These are phyloP conservation scores for Temnothorax unifasciatus DNA, from an alignment of 2,888 invertebrate genomes.

Conservation along the genomic window DNA sequence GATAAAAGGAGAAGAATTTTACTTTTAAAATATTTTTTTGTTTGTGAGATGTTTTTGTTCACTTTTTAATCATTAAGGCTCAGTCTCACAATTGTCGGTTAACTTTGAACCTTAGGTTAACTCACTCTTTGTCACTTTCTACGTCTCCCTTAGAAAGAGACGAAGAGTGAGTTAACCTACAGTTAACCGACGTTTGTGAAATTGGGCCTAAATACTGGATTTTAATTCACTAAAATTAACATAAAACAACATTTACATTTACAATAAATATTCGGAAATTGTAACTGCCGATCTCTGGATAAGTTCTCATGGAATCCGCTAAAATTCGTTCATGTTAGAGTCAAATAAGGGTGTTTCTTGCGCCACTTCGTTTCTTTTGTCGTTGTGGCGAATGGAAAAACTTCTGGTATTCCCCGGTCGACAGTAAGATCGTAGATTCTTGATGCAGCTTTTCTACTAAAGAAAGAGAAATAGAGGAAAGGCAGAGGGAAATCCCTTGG, in stretches of 20 bases:
- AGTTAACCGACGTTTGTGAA: too few species aligned
- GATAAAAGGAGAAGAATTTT: not conserved
- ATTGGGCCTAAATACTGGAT: not conserved
- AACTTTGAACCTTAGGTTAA: too few species aligned
- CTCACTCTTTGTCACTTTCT: too few species aligned
- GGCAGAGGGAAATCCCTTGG: constrained; percentile 68
- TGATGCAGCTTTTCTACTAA: constrained; percentile 71
- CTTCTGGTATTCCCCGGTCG: constrained; percentile 75
- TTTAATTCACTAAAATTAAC: not conserved
- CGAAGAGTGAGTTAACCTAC: too few species aligned
- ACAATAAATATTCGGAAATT: constrained; percentile 14
- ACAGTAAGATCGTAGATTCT: constrained; percentile 73
- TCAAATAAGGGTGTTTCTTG: constrained; percentile 49
- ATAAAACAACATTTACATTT: not conserved
- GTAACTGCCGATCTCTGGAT: not conserved
- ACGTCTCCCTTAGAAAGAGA: too few species aligned
- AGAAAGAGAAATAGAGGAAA: constrained; percentile 61
- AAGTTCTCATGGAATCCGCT: not conserved
- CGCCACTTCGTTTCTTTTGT: constrained; percentile 53
- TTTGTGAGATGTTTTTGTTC: not conserved
- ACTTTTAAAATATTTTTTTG: not conserved
- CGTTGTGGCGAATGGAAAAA: constrained; percentile 78
- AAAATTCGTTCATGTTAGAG: constrained; percentile 47
- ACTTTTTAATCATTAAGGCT: not conserved
- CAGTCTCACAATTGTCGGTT: too few species aligned